Evolutionary conservation across 2,113 vertebrate genomes (phyloP), one percentile per base, ranked within the genome.

Genomic region (Panurus biarmicus): DNA sequence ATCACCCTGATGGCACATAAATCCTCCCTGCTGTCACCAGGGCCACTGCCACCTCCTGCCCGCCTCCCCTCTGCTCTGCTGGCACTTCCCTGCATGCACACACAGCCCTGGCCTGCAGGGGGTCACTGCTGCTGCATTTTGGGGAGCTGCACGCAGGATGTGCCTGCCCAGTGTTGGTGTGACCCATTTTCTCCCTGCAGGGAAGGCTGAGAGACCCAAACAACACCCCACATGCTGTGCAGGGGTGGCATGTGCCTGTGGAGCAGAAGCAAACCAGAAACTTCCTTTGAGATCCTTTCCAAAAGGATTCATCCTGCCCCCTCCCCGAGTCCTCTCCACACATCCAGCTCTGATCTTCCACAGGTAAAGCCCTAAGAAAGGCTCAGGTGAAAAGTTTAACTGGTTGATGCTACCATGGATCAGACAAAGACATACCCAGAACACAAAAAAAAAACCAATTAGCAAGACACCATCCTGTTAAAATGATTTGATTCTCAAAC

Each of bases 141-240:
- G 23, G 40, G 35, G 21, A 40, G 28, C 2, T 12, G 38, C 33
- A 42, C 26, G 13, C 38, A 2, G 21, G 24, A 1, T 18, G 14
- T 9, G 17, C 40, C 65, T 8, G n/a, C n/a, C 2, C 67, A 57
- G 38, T 0, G 9, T 0, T 44, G 50, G 2, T 5, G 36, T 45
- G 66, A 53, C 0, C 0, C 11, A 1, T 48, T n/a, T 40, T 21
- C 9, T 38, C 45, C 56, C 70, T 40, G 12, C 35, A 60, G n/a
- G 54, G 58, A 24, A 66, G 5, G 26, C 4, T 24, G 21, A 69
- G 61, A 38, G 17, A 9, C 11, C 47, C 66, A 3, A 76, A 23
- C 1, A 29, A 47, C 89, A 8, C 23, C 25, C 14, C 31, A 21
- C 22, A 1, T 1, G 5, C 15, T 24, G 12, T 7, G 14, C 12